Evolutionary conservation across 1,140 invertebrate species (phyloP).

Genomic region (Philaenus spumarius): DNA sequence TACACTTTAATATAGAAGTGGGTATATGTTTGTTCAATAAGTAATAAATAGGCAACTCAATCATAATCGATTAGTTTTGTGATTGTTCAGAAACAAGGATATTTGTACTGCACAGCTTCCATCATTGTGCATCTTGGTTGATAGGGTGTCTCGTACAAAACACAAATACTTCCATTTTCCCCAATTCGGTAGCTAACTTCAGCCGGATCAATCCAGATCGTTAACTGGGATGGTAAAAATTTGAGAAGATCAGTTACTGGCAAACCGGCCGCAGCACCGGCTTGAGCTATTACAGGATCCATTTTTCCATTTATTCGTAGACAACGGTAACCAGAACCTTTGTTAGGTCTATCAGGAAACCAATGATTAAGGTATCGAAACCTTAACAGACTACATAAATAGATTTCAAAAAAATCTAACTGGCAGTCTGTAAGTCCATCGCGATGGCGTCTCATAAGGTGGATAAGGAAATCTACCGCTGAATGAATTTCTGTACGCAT

Average conservation of each 20-base stretch:
- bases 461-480: conserved; percentile 55
- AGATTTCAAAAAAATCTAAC: conserved; percentile 47
- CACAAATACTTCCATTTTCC: conserved; percentile 63
- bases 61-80: too few species aligned
- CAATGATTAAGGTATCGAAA: conserved; percentile 55
- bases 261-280: conserved; percentile 49
- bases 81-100: too few species aligned
- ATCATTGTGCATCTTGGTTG: neutral
- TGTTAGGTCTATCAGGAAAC: conserved; percentile 57
- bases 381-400: conserved; percentile 46
- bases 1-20: too few species aligned
- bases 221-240: conserved; percentile 56
- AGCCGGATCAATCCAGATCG: conserved; percentile 61
- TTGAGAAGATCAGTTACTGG: conserved; percentile 43
- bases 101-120: neutral
- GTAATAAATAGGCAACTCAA: too few species aligned
- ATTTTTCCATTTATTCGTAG: conserved; percentile 59
- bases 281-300: conserved; percentile 55
- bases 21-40: too few species aligned
- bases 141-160: conserved; percentile 26
- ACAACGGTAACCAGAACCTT: conserved; percentile 58
- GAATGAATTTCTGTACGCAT: conserved; percentile 57
- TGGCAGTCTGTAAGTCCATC: conserved; percentile 45
- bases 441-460: conserved; percentile 47
- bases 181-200: conserved; percentile 62